Evolutionary conservation across 2,888 invertebrate species (phyloP).

Genomic region (Amiota mariae): DNA sequence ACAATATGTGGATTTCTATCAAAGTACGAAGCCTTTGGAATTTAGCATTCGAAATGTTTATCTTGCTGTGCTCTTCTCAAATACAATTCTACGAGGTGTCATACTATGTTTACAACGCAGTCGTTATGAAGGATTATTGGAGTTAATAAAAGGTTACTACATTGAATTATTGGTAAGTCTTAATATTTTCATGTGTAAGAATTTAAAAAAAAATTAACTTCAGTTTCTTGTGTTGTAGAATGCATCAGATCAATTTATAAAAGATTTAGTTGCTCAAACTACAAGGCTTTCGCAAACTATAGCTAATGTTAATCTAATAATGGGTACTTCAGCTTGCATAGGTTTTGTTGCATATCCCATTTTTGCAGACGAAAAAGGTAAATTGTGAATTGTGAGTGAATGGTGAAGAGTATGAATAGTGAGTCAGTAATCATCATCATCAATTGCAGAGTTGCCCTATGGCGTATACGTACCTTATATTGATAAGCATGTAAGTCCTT

Average conservation of each 20-base stretch:
- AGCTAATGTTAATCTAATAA: constrained; percentile 57
- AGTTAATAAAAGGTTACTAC: constrained; percentile 52
- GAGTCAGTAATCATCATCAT: neutral
- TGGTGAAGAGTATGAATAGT: too few relatives aligned
- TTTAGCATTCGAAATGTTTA: constrained; percentile 63
- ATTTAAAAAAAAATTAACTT: neutral
- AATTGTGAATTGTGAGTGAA: too few relatives aligned
- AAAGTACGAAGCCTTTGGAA: constrained; percentile 58
- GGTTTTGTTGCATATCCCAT: constrained; percentile 62
- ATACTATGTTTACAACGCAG: constrained; percentile 52
- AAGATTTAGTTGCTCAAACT: constrained; percentile 49
- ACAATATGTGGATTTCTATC: constrained; percentile 62
- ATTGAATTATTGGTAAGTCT: constrained; percentile 53
- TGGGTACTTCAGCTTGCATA: constrained; percentile 59
- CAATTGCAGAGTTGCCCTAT: constrained; percentile 59
- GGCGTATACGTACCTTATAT: constrained; percentile 60
- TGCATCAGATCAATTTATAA: constrained; percentile 44
- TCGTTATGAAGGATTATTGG: constrained; percentile 59
- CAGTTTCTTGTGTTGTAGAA: constrained; percentile 37
- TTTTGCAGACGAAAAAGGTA: constrained; percentile 58
- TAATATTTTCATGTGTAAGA: neutral
- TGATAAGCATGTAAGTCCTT: constrained; percentile 58
- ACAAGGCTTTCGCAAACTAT: constrained; percentile 52
- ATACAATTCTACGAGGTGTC: constrained; percentile 55
- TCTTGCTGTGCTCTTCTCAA: constrained; percentile 61